Conservation (phyloP, 1,140 invertebrate genomes). For the Hyposmocoma kahamanoa region DNA sequence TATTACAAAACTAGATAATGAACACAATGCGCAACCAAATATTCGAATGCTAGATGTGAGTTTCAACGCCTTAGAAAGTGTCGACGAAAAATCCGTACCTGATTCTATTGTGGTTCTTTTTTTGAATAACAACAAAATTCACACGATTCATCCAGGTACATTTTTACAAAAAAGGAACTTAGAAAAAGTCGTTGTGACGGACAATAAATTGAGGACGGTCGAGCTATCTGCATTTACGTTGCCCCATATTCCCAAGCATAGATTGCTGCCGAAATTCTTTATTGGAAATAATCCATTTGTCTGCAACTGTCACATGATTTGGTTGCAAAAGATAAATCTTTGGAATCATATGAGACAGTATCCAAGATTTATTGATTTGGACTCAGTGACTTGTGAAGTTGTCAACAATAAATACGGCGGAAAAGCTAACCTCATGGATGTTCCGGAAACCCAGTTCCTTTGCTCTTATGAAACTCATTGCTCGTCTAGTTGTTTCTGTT, state of each 20-base stretch:
- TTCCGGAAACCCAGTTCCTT: slow-evolving; percentile 87
- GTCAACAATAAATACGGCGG: slow-evolving; percentile 88
- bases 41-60: slow-evolving; percentile 86
- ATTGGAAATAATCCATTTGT: slow-evolving; percentile 88
- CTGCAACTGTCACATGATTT: slow-evolving; percentile 90
- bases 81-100: slow-evolving; percentile 81
- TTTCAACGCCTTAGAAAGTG: slow-evolving; percentile 81
- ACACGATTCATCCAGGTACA: slow-evolving; percentile 81
- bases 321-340: slow-evolving; percentile 85
- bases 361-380: slow-evolving; percentile 87
- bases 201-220: slow-evolving; percentile 83
- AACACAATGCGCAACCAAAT: slow-evolving; percentile 85
- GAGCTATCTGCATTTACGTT: slow-evolving; percentile 83
- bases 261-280: slow-evolving; percentile 82
- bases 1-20: slow-evolving; percentile 80
- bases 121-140: slow-evolving; percentile 86
- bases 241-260: slow-evolving; percentile 77
- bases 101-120: slow-evolving; percentile 84
- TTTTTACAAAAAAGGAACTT: slow-evolving; percentile 83
- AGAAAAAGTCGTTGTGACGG: slow-evolving; percentile 83
- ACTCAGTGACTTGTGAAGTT: slow-evolving; percentile 86
- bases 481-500: slow-evolving; percentile 90
- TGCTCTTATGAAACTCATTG: slow-evolving; percentile 91
- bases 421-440: slow-evolving; percentile 83
- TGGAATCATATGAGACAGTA: slow-evolving; percentile 82